These are phyloP conservation scores for Hedychridium roseum DNA, from an alignment of 2,888 invertebrate species.

Conservation along the genomic window DNA sequence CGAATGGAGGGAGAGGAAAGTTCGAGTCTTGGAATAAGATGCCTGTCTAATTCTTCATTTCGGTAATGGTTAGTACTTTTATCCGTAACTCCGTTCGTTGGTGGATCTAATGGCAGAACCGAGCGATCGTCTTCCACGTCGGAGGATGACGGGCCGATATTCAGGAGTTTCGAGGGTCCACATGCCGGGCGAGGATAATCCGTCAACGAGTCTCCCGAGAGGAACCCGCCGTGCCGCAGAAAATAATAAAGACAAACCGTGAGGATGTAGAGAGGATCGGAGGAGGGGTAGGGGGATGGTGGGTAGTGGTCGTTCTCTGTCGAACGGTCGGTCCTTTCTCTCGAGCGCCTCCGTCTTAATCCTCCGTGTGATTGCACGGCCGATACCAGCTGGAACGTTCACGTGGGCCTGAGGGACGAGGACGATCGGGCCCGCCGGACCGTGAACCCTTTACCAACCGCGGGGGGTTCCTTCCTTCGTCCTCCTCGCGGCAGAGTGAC, in stretches of 20 bases:
- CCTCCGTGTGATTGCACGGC: slow-evolving; percentile 59
- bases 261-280: too few relatives aligned
- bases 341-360: slow-evolving; percentile 54
- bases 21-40: too few relatives aligned
- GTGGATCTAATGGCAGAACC: too few relatives aligned
- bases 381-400: slow-evolving; percentile 58
- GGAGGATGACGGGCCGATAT: slow-evolving; percentile 13
- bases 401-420: slow-evolving; percentile 58
- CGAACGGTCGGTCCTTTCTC: slow-evolving; percentile 12
- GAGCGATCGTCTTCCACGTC: slow-evolving; percentile 8
- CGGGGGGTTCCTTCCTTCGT: slow-evolving; percentile 51
- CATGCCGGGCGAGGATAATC: slow-evolving; percentile 48
- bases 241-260: slow-evolving; percentile 43
- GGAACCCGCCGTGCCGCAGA: slow-evolving; percentile 20
- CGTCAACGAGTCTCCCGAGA: slow-evolving; percentile 44
- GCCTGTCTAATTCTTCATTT: too few relatives aligned
- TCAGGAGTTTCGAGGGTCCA: slow-evolving; percentile 17
- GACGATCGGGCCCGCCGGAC: slow-evolving; percentile 55
- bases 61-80: too few relatives aligned
- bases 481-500: too few relatives aligned
- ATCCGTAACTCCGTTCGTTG: too few relatives aligned
- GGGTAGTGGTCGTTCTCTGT: too few relatives aligned
- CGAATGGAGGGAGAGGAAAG: too few relatives aligned
- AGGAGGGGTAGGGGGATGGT: slow-evolving; percentile 17
- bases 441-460: slow-evolving; percentile 60